A percentile compares a stretch with the other conserved stretches of the same genome.
Conservation (phyloP, 2,797 vertebrate genomes). For the Enteromius unitaeniatus region DNA sequence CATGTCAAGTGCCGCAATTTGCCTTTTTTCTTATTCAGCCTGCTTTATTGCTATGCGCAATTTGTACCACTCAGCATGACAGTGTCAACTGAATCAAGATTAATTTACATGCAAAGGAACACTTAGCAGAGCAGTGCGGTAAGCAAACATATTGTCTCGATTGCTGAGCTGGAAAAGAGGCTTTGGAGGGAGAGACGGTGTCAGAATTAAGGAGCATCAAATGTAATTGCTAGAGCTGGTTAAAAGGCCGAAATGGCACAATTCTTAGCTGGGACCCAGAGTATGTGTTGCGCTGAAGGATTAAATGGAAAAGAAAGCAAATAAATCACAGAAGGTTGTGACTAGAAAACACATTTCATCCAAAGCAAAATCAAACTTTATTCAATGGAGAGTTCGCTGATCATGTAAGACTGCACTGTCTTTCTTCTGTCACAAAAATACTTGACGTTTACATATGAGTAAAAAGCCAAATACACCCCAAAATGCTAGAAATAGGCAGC, state of each 20-base stretch:
- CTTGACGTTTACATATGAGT: conserved; percentile 20
- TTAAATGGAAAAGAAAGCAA: conserved; percentile 26
- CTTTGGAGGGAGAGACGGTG: conserved; percentile 69
- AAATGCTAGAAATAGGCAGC: conserved; percentile 15
- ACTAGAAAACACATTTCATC: neutral
- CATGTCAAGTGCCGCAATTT: conserved; percentile 96
- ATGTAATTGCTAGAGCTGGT: conserved; percentile 88
- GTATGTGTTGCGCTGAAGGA: neutral
- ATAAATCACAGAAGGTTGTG: conserved; percentile 1
- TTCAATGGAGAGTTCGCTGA: neutral
- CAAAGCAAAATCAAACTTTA: neutral
- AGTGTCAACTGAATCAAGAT: conserved; percentile 99
- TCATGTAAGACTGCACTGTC: neutral
- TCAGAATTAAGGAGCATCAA: conserved; percentile 94
- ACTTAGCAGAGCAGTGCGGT: conserved; percentile 96
- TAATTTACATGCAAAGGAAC: conserved; percentile 99
- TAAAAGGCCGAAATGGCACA: conserved; percentile 60
- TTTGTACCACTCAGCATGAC: conserved; percentile 99
- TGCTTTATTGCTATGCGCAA: conserved; percentile 99
- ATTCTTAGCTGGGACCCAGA: conserved; percentile 46
- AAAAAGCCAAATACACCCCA: conserved; percentile 15
- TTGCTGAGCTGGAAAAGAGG: conserved; percentile 90
- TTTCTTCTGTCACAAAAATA: conserved; percentile 16
- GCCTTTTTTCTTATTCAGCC: conserved; percentile 87
- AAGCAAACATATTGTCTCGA: conserved; percentile 97